Evolutionary conservation across 2,888 invertebrate genomes (phyloP).

Genomic region (Linyphia triangularis): DNA sequence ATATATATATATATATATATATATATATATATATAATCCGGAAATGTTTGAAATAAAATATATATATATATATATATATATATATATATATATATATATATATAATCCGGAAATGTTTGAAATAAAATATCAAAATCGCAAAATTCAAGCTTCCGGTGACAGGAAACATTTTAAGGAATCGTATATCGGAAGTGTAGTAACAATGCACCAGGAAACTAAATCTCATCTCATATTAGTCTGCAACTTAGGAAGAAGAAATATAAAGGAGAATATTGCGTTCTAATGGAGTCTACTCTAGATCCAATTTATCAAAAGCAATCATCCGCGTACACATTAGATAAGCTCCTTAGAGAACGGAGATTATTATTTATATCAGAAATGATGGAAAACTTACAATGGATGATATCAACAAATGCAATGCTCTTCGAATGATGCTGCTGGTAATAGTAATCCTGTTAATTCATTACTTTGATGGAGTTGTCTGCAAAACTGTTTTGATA

Average conservation of each 20-base stretch:
- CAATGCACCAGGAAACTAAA: not conserved
- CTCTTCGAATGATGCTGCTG: not conserved
- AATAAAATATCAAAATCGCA: not conserved
- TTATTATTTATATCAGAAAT: not conserved
- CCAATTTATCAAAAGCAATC: slow-evolving; percentile 23
- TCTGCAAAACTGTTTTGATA: not conserved
- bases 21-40: not conserved
- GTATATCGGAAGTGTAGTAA: not conserved
- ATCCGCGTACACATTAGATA: not conserved
- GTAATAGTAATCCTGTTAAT: not conserved
- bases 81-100: slow-evolving; percentile 18
- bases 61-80: not conserved
- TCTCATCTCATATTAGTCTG: not conserved
- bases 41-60: not conserved
- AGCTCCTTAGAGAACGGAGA: slow-evolving; percentile 36
- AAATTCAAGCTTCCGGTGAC: not conserved
- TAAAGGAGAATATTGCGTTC: not conserved
- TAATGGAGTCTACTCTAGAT: not conserved
- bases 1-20: slow-evolving; percentile 23
- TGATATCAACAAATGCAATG: not conserved
- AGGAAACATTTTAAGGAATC: not conserved
- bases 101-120: not conserved
- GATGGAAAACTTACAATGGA: not conserved
- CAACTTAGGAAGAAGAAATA: not conserved
- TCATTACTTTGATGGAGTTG: not conserved